Evolutionary conservation across 37 sponge, comb jelly and placozoan genomes (phyloP).

Genomic region (Tethya wilhelma): DNA sequence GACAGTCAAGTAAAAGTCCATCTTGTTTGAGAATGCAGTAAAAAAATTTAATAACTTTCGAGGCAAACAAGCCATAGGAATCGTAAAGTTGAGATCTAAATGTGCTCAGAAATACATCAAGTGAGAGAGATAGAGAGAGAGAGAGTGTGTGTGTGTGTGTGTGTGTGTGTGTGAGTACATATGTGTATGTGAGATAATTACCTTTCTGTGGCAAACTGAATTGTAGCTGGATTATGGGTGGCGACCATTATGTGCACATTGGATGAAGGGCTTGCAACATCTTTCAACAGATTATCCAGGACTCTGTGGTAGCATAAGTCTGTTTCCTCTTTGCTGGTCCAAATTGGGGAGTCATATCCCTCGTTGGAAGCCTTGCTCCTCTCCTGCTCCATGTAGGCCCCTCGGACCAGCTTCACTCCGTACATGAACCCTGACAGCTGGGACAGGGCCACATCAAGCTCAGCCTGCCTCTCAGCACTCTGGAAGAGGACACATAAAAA

Average conservation of each 20-base stretch:
- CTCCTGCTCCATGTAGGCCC: constrained; percentile 92
- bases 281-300: constrained; percentile 45
- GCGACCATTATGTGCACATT: constrained; percentile 77
- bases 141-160: too few species aligned
- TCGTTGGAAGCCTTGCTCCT: constrained; percentile 37
- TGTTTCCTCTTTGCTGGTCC: constrained; percentile 73
- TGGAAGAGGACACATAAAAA: too few species aligned
- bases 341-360: constrained; percentile 76
- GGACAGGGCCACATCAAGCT: constrained; percentile 45
- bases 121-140: too few species aligned
- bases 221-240: constrained; percentile 83
- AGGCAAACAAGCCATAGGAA: too few species aligned
- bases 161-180: too few species aligned
- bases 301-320: constrained; percentile 77
- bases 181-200: too few species aligned
- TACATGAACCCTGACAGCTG: constrained; percentile 44
- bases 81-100: too few species aligned
- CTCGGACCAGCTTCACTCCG: constrained; percentile 84
- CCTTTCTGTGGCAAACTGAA: constrained; percentile 53
- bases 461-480: constrained; percentile 25
- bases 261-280: constrained; percentile 8
- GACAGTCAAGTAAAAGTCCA: too few species aligned
- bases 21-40: too few species aligned
- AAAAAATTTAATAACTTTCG: too few species aligned
- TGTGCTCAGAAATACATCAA: too few species aligned